Evolutionary conservation across 2,113 vertebrate species (phyloP).

Genomic region (Cepphus grylle): DNA sequence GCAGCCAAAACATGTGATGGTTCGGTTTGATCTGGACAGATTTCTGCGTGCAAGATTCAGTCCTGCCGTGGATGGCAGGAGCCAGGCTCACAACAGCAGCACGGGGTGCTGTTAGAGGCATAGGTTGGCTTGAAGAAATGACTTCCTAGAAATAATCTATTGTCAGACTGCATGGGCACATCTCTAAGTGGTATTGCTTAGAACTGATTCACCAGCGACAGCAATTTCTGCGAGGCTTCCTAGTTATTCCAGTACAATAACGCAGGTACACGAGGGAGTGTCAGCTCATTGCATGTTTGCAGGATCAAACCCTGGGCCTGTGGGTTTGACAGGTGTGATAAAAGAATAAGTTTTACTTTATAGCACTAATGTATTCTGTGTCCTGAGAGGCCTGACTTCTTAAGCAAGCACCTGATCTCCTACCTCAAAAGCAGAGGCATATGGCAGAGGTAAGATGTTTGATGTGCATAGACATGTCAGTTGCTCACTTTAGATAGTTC

Average conservation of each 20-base stretch:
- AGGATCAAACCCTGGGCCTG: not conserved
- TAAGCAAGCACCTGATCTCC: not conserved
- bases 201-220: not conserved
- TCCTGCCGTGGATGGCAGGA: not conserved
- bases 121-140: not conserved
- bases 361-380: not conserved
- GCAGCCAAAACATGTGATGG: not conserved
- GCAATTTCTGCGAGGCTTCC: not conserved
- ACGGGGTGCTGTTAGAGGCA: not conserved
- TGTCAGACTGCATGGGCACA: not conserved
- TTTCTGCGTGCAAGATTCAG: not conserved
- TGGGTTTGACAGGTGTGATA: not conserved
- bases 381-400: not conserved
- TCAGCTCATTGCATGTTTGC: not conserved
- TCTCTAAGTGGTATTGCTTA: not conserved
- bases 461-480: not conserved
- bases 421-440: not conserved
- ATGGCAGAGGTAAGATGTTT: not conserved
- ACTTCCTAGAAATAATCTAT: not conserved
- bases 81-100: not conserved
- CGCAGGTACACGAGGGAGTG: not conserved
- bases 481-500: not conserved
- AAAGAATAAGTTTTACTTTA: not conserved
- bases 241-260: not conserved
- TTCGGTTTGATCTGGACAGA: not conserved